Conservation (phyloP, 2,797 vertebrate genomes). For the Sebastes reedi region DNA sequence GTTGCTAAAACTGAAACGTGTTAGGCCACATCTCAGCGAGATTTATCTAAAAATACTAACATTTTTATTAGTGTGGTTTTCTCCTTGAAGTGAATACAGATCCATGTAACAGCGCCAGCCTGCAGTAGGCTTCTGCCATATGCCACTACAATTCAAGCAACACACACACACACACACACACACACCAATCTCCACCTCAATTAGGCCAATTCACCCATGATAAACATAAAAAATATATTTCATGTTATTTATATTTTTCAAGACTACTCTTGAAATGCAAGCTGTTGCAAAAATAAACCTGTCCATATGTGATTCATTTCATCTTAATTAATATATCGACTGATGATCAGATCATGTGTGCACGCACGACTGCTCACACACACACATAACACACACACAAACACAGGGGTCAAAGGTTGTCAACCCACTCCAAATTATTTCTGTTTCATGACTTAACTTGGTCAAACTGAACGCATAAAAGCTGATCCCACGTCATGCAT, state of each 20-base stretch:
- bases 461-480: neutral
- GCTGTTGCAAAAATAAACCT: neutral
- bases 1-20: conserved; percentile 20
- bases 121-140: conserved; percentile 59
- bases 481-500: neutral
- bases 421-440: conserved; percentile 11
- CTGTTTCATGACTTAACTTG: neutral
- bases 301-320: conserved; percentile 2
- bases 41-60: conserved; percentile 21
- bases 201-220: conserved; percentile 18
- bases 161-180: neutral
- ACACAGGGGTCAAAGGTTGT: conserved; percentile 36
- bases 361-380: neutral
- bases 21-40: neutral
- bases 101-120: conserved; percentile 36
- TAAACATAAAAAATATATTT: conserved; percentile 4
- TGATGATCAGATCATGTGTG: conserved; percentile 13
- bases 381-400: neutral
- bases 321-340: neutral
- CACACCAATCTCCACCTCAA: neutral
- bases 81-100: conserved; percentile 38
- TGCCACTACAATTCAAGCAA: conserved; percentile 58
- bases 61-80: conserved; percentile 26
- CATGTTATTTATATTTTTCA: neutral
- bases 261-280: neutral